A percentile compares a stretch with the other conserved stretches of the same genome.
Evolutionary conservation across 2,797 vertebrate species (phyloP).

Genomic region (Epinephelus coioides): DNA sequence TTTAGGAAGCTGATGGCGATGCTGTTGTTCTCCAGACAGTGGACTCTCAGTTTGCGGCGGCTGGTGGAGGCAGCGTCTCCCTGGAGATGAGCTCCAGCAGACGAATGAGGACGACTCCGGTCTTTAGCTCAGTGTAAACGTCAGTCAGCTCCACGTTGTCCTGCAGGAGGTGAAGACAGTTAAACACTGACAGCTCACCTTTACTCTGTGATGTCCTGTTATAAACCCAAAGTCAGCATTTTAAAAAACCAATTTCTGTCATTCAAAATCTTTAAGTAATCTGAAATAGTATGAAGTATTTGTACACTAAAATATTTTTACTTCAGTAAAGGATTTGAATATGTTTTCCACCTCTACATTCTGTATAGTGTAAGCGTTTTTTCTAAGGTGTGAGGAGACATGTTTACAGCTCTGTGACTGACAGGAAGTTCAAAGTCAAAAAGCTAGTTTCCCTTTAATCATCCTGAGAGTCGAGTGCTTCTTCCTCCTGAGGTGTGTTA

Average conservation of each 20-base stretch:
- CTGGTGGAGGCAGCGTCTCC: constrained; percentile 84
- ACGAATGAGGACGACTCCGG: constrained; percentile 86
- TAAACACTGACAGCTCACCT: neutral
- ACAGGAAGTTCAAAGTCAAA: constrained; percentile 21
- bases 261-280: no score
- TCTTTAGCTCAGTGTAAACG: constrained; percentile 89
- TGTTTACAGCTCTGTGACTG: constrained; percentile 21
- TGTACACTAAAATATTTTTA: no score
- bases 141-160: constrained; percentile 84
- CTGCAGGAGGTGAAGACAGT: constrained; percentile 68
- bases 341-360: neutral
- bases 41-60: constrained; percentile 86
- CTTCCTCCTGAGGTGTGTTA: constrained; percentile 15
- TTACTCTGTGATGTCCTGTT: neutral
- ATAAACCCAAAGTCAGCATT: neutral
- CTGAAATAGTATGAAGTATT: neutral
- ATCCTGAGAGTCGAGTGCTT: neutral
- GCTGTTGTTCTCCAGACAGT: constrained; percentile 95
- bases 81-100: constrained; percentile 91
- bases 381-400: neutral
- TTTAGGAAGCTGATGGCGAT: constrained; percentile 92
- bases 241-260: no score
- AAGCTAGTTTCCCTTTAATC: neutral
- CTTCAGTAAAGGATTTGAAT: neutral
- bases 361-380: neutral